These are phyloP conservation scores for Gopherus flavomarginatus DNA, from an alignment of 2,113 vertebrate genomes.

Conservation along the genomic window DNA sequence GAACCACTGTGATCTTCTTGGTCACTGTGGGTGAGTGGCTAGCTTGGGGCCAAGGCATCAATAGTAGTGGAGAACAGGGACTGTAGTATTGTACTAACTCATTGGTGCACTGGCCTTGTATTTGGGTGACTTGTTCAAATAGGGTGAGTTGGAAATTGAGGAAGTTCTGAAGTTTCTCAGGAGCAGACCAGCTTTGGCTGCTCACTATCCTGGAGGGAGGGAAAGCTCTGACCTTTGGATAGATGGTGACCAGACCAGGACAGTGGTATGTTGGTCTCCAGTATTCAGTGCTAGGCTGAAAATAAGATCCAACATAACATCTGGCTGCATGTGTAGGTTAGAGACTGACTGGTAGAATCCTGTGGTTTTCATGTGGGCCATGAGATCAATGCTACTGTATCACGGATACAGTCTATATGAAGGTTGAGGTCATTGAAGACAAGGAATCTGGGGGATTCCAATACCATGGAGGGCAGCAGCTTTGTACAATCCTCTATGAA, in stretches of 20 bases:
- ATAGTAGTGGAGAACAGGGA: background rate
- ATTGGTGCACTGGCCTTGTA: background rate
- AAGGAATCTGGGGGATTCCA: background rate
- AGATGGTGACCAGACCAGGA: background rate
- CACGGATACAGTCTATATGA: background rate
- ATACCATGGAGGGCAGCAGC: background rate
- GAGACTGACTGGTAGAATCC: background rate
- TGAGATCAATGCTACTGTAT: background rate
- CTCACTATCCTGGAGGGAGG: background rate
- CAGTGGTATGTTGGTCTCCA: background rate
- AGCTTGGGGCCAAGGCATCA: background rate
- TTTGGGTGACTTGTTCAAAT: background rate
- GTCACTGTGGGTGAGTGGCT: background rate
- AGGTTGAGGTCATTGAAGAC: background rate
- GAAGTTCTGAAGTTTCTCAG: background rate
- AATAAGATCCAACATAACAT: background rate
- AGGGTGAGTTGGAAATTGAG: background rate
- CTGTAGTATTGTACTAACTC: background rate
- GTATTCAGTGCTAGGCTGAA: background rate
- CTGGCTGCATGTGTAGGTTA: background rate
- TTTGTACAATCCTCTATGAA: conserved; percentile 35
- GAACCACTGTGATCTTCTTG: background rate
- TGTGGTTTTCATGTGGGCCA: background rate
- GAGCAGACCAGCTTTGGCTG: background rate
- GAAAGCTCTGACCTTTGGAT: background rate